A percentile compares a stretch with the other conserved stretches of the same genome.
phyloP scores from a whole-genome alignment of 2,113 vertebrate species.

The Saccopteryx bilineata region DNA sequence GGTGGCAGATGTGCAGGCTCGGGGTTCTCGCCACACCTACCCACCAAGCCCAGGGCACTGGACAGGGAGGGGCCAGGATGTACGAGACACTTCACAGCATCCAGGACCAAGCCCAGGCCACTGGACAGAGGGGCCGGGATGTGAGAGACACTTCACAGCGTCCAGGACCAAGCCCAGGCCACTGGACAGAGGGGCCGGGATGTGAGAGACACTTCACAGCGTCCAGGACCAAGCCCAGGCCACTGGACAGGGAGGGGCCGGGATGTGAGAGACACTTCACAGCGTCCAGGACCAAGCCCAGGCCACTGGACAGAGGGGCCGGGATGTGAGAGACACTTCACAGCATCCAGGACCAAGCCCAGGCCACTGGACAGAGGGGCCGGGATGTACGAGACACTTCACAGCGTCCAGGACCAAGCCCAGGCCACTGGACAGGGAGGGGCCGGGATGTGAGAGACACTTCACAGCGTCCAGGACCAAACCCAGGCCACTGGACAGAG shows the following conservation, averaged over 20 bases:
- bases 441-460: rapidly evolving
- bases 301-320: not conserved
- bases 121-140: not conserved
- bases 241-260: not conserved
- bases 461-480: not conserved
- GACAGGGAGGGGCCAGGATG: not conserved
- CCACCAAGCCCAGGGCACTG: not conserved
- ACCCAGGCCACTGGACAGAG: not conserved
- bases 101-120: not conserved
- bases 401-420: not conserved
- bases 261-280: rapidly evolving
- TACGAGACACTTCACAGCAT: not conserved
- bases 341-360: not conserved
- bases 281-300: not conserved
- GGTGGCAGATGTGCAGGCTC: not conserved
- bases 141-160: rapidly evolving
- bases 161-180: not conserved
- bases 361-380: not conserved
- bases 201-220: rapidly evolving
- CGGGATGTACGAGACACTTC: rapidly evolving
- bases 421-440: not conserved
- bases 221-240: not conserved
- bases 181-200: not conserved
- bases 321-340: rapidly evolving
- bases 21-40: not conserved